Conservation (phyloP, 2,888 invertebrate genomes). For the Diadegma fenestrale region DNA sequence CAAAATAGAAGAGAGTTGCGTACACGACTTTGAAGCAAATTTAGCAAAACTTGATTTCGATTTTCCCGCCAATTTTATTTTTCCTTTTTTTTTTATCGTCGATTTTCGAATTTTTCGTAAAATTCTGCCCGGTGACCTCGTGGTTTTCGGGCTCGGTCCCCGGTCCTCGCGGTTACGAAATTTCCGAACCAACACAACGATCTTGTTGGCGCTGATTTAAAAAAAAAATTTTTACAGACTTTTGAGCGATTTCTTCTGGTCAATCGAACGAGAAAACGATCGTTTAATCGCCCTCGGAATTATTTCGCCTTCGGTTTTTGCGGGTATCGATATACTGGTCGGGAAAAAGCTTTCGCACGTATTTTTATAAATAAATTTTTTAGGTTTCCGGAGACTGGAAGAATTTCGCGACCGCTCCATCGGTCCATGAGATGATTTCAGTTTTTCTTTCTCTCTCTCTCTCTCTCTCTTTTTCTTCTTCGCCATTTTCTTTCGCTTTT, state of each 20-base stretch:
- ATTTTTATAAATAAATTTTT: slow-evolving; percentile 26
- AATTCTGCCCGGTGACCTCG: background rate
- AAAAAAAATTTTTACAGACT: background rate
- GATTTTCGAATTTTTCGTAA: background rate
- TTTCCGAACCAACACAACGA: background rate
- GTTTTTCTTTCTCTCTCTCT: slow-evolving; percentile 57
- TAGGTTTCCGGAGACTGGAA: slow-evolving; percentile 76
- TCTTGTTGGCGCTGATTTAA: too few species aligned
- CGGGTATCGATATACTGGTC: slow-evolving; percentile 53
- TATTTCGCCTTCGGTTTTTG: slow-evolving; percentile 19
- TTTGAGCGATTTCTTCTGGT: background rate
- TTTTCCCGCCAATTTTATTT: slow-evolving; percentile 47
- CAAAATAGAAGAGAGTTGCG: slow-evolving; percentile 59
- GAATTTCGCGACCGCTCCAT: slow-evolving; percentile 76
- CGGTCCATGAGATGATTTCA: slow-evolving; percentile 59
- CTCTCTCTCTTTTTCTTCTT: background rate
- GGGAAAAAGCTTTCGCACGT: slow-evolving; percentile 52
- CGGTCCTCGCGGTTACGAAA: background rate
- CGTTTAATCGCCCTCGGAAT: background rate
- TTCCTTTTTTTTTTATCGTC: slow-evolving; percentile 22
- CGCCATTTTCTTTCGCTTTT: slow-evolving; percentile 45
- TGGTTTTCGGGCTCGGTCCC: background rate
- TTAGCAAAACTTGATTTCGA: slow-evolving; percentile 51
- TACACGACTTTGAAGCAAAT: slow-evolving; percentile 60
- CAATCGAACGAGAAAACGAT: background rate